Percentiles rank a stretch among this genome's conserved stretches.
phyloP scores from a whole-genome alignment of 92 coral and sea anemone species.

The Umimayanthus chanpuru region DNA sequence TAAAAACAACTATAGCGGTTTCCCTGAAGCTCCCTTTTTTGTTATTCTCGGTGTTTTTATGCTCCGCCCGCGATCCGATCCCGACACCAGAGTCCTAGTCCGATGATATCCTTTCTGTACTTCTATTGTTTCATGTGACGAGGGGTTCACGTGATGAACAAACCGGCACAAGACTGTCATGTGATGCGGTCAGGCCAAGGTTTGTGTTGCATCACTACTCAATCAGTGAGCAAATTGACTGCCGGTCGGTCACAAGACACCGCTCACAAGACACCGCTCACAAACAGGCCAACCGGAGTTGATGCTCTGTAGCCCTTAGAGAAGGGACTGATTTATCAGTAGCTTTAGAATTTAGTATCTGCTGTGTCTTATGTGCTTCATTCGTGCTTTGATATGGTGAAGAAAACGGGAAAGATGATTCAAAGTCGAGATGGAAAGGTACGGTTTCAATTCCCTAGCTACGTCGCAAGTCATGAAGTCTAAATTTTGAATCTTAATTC shows the following conservation, averaged over 20 bases:
- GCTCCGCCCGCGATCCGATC: no score
- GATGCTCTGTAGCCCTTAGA: background rate
- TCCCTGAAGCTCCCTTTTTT: no score
- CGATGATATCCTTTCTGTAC: no score
- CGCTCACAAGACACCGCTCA: background rate
- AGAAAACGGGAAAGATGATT: constrained; percentile 5
- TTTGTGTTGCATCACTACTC: background rate
- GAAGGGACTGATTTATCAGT: background rate
- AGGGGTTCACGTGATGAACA: background rate
- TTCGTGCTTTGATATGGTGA: constrained; percentile 21
- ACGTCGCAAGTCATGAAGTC: no score
- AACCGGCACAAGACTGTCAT: constrained; percentile 16
- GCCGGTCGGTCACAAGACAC: background rate
- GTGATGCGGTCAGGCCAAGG: constrained; percentile 25
- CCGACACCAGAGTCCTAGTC: no score
- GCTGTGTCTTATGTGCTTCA: background rate
- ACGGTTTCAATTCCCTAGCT: background rate
- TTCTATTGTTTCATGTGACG: background rate
- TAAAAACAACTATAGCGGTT: no score
- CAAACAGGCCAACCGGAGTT: background rate
- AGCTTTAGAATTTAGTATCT: background rate
- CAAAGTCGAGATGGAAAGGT: constrained; percentile 35
- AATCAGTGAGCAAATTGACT: background rate
- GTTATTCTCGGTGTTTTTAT: no score
- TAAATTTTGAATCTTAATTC: no score